Evolutionary conservation across 2,797 vertebrate species (phyloP).

Genomic region (Sebastiscus albofasciatus): DNA sequence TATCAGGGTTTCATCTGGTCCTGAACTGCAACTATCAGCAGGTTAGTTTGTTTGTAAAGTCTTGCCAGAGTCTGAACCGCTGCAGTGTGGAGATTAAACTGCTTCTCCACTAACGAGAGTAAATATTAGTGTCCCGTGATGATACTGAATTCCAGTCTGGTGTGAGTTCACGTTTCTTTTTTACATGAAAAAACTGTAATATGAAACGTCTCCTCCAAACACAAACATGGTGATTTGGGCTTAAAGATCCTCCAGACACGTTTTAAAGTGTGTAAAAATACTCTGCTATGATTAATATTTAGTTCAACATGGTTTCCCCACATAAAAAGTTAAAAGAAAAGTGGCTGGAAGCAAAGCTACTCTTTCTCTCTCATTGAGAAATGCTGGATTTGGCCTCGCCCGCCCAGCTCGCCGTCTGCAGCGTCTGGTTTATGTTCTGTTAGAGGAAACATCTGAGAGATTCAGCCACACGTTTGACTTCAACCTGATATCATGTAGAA

Average conservation of each 20-base stretch:
- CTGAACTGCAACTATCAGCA: not conserved
- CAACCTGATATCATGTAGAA: too few species aligned
- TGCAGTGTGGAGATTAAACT: not conserved
- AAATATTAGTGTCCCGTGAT: not conserved
- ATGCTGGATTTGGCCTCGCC: too few species aligned
- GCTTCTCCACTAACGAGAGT: not conserved
- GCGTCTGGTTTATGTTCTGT: too few species aligned
- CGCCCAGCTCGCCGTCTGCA: too few species aligned
- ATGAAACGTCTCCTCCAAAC: not conserved
- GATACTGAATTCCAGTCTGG: not conserved
- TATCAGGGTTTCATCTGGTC: not conserved
- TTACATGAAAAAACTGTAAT: not conserved
- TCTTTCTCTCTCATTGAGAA: too few species aligned
- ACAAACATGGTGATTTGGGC: not conserved
- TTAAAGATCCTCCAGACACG: too few species aligned
- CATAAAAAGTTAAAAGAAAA: not conserved
- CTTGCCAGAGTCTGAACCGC: not conserved
- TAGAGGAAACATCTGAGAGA: too few species aligned
- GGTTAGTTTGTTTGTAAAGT: not conserved
- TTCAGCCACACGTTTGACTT: too few species aligned
- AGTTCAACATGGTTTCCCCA: too few species aligned
- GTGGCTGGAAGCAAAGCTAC: accelerated
- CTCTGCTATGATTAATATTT: too few species aligned
- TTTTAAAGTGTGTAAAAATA: too few species aligned
- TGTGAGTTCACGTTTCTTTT: not conserved